Base-by-base conservation (phyloP, 2,888 invertebrate genomes). In the Camponotus fellah region DNA sequence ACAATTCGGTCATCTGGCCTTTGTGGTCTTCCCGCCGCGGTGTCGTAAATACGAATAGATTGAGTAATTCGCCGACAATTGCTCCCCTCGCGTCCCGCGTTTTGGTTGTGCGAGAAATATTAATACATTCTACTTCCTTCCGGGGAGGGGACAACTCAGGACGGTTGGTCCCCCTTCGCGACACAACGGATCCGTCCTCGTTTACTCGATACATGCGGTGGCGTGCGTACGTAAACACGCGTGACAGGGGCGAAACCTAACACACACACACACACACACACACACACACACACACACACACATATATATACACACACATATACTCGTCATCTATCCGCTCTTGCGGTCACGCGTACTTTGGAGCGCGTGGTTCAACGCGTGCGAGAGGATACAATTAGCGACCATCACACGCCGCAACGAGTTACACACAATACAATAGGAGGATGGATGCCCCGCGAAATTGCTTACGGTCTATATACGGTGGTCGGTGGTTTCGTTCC, bases 41-140 rank as follows among this genome's bases (percentile, higher is more conserved):
- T 12, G 46, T 10, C 21, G 58, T 17, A 46, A 71, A 80, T 71
- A 34, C 79, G 46, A 71, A n/a, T 71, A 80, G 71, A 80, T 80
- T 80, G 71, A 71, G 71, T 60, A 71, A 80, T 46, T 56, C 69
- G 77, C 40, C 82, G 66, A 68, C 82, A 80, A 80, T 80, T 71
- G 79, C 26, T 14, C 10, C 43, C 14, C 76, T 66, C 64, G 81
- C 66, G 74, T 21, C n/a, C 69, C n/a, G 14, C 49, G 21, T 37
- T 43, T 62, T 34, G 62, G 34, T 21, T 65, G 60, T 62, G 71
- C 60, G 84, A 88, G 90, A 89, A 86, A 89, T 88, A 90, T 92
- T 91, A 88, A 89, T 90, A 90, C 88, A 88, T 87, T 90, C 87
- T 88, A 90, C 91, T 92, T 91, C 91, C 91, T 91, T 92, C 91